Conservation (phyloP, 2,113 vertebrate genomes). For the Terrapene triunguis region DNA sequence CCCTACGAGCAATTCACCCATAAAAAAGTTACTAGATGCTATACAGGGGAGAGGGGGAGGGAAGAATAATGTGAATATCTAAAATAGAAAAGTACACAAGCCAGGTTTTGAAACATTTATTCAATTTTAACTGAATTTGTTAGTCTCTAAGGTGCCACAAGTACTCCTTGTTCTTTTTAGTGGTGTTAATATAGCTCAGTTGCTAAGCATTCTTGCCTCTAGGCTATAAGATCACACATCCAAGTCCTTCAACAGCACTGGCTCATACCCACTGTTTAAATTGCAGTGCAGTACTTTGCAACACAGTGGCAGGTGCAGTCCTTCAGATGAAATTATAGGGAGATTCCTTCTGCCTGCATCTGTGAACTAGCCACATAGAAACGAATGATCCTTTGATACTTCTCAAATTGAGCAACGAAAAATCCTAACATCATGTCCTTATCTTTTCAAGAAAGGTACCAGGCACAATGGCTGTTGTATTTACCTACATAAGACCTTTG, state of each 20-base stretch:
- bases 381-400: too few species aligned
- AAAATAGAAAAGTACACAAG: neutral
- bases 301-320: neutral
- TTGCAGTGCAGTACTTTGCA: neutral
- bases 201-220: neutral
- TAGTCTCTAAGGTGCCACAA: too few species aligned
- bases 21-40: neutral
- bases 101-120: neutral
- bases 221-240: neutral
- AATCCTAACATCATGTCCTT: too few species aligned
- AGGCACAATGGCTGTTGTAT: neutral
- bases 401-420: too few species aligned
- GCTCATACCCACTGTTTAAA: neutral
- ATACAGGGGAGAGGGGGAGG: too few species aligned
- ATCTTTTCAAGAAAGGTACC: neutral
- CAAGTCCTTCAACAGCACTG: neutral
- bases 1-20: neutral
- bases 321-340: neutral
- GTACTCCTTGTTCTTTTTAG: neutral
- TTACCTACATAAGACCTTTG: neutral
- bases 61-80: neutral
- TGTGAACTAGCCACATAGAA: neutral
- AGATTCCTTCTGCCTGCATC: neutral
- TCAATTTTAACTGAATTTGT: neutral
- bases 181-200: neutral